phyloP scores from a whole-genome alignment of 2,888 invertebrate species.

The Acanthosepion esculentum region DNA sequence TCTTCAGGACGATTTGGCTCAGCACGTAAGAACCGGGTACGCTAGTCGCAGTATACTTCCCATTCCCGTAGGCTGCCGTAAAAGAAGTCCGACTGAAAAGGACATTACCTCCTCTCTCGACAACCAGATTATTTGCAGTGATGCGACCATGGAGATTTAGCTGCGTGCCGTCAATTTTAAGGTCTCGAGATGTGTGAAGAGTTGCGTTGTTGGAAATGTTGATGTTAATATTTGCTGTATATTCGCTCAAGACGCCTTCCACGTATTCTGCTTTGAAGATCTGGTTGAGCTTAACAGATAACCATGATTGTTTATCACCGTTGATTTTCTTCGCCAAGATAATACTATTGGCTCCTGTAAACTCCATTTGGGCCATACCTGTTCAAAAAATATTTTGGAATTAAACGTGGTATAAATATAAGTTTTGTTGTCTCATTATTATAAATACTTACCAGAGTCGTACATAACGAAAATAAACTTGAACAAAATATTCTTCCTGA shows the following conservation, averaged over 20 bases:
- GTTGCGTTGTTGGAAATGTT: slow-evolving; percentile 57
- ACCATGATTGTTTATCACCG: slow-evolving; percentile 62
- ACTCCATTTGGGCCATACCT: slow-evolving; percentile 61
- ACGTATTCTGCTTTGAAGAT: slow-evolving; percentile 60
- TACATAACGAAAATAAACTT: too few species aligned
- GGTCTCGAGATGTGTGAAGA: slow-evolving; percentile 61
- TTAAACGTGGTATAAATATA: too few species aligned
- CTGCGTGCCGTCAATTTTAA: slow-evolving; percentile 60
- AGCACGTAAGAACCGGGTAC: slow-evolving; percentile 57
- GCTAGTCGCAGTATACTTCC: slow-evolving; percentile 58
- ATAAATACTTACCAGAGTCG: too few species aligned
- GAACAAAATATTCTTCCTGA: too few species aligned
- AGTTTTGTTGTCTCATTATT: too few species aligned
- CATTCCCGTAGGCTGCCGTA: slow-evolving; percentile 58
- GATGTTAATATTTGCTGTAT: slow-evolving; percentile 59
- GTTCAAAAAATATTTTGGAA: background rate
- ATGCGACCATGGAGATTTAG: slow-evolving; percentile 59
- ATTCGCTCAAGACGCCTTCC: slow-evolving; percentile 56
- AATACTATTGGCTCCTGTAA: slow-evolving; percentile 52
- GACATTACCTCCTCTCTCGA: slow-evolving; percentile 60
- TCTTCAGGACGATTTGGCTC: slow-evolving; percentile 57
- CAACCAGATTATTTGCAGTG: slow-evolving; percentile 62
- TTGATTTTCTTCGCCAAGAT: slow-evolving; percentile 55
- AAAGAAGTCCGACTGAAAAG: slow-evolving; percentile 58
- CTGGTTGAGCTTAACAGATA: slow-evolving; percentile 58